Percentiles rank a stretch among this genome's conserved stretches.
Evolutionary conservation across 2,113 vertebrate species (phyloP).

Genomic region (Proteles cristata): DNA sequence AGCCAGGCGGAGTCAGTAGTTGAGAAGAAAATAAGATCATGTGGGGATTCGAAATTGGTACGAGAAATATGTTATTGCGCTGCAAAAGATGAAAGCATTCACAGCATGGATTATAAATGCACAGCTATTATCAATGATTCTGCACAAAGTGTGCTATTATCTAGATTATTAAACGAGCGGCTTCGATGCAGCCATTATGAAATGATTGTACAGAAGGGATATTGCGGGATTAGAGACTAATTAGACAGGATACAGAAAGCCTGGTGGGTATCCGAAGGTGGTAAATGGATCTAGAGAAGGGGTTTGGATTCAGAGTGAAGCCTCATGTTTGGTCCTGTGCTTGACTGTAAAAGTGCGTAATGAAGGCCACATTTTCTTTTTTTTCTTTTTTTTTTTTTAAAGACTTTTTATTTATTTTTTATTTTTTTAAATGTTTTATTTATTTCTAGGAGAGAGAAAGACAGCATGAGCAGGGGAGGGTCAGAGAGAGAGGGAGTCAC

Average conservation of each 20-base stretch:
- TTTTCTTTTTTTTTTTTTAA: no score
- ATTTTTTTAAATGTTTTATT: no score
- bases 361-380: background rate
- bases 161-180: constrained; percentile 75
- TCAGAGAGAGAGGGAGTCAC: no score
- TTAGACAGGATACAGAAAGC: background rate
- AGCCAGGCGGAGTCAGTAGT: background rate
- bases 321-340: background rate
- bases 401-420: no score
- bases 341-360: rapidly evolving
- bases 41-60: constrained; percentile 35
- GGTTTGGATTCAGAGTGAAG: background rate
- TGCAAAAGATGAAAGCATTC: constrained; percentile 46
- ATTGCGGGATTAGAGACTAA: background rate
- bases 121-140: constrained; percentile 61
- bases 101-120: constrained; percentile 46
- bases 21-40: constrained; percentile 5
- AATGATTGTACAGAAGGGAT: constrained; percentile 55
- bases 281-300: rapidly evolving
- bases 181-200: constrained; percentile 55
- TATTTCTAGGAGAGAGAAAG: no score
- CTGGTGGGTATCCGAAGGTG: background rate
- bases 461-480: no score
- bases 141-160: constrained; percentile 57
- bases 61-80: constrained; percentile 34